Percentiles rank a stretch among this genome's conserved stretches.
Evolutionary conservation across 2,113 vertebrate species (phyloP).

Genomic region (Narcine bancroftii): DNA sequence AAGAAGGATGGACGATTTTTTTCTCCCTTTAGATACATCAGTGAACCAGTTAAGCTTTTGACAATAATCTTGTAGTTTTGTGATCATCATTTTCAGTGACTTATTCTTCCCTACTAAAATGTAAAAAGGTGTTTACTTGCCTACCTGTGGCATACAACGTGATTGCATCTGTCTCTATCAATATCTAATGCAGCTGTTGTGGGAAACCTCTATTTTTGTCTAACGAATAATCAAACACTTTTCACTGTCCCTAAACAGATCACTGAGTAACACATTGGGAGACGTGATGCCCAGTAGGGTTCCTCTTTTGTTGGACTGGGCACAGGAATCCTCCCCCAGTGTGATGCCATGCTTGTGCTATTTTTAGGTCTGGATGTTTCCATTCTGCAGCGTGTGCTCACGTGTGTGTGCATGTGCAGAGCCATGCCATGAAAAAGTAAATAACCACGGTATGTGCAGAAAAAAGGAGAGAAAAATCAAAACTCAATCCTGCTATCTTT

Average conservation of each 20-base stretch:
- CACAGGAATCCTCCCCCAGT: background rate
- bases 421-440: background rate
- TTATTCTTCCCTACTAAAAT: background rate
- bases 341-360: background rate
- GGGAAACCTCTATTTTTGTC: background rate
- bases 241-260: background rate
- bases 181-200: background rate
- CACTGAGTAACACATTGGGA: background rate
- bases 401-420: background rate
- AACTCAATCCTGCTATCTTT: background rate
- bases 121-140: background rate
- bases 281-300: background rate
- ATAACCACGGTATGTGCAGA: background rate
- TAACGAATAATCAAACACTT: background rate
- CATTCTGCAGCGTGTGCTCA: background rate
- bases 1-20: too few species aligned
- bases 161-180: background rate
- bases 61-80: too few species aligned
- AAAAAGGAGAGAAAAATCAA: background rate
- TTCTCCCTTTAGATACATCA: too few species aligned
- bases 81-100: too few species aligned
- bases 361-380: conserved; percentile 11
- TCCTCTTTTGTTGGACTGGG: background rate
- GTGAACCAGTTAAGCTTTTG: too few species aligned
- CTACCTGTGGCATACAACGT: background rate